Evolutionary conservation across 2,797 vertebrate genomes (phyloP).

Genomic region (Decapterus maruadsi): DNA sequence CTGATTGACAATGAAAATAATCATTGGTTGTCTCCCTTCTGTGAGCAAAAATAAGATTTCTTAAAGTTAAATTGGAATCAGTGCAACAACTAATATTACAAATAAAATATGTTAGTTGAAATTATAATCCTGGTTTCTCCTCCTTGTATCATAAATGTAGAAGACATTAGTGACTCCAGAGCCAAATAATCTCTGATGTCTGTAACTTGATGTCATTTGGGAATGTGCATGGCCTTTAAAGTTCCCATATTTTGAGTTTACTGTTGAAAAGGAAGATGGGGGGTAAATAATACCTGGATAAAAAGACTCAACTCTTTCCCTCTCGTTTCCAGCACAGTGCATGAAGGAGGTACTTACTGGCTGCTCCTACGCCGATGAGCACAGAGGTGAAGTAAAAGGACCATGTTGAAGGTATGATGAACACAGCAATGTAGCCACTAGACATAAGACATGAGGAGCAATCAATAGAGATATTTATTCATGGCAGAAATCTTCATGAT

Average conservation of each 20-base stretch:
- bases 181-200: not conserved
- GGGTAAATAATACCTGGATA: not conserved
- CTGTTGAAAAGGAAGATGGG: not conserved
- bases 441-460: slow-evolving; percentile 21
- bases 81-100: not conserved
- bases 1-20: not conserved
- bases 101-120: not conserved
- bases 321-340: not conserved
- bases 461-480: not conserved
- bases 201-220: not conserved
- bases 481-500: not conserved
- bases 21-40: not conserved
- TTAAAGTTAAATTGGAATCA: not conserved
- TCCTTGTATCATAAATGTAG: not conserved
- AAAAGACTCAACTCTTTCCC: not conserved
- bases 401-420: slow-evolving; percentile 85
- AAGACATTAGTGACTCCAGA: not conserved
- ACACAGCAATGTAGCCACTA: slow-evolving; percentile 87
- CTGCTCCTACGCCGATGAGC: slow-evolving; percentile 86
- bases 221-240: not conserved
- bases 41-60: not conserved
- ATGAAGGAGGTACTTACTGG: slow-evolving; percentile 79
- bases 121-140: not conserved
- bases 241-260: not conserved
- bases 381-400: slow-evolving; percentile 88